These are phyloP conservation scores for Antrozous pallidus DNA, from an alignment of 2,797 vertebrate genomes.

Conservation along the genomic window DNA sequence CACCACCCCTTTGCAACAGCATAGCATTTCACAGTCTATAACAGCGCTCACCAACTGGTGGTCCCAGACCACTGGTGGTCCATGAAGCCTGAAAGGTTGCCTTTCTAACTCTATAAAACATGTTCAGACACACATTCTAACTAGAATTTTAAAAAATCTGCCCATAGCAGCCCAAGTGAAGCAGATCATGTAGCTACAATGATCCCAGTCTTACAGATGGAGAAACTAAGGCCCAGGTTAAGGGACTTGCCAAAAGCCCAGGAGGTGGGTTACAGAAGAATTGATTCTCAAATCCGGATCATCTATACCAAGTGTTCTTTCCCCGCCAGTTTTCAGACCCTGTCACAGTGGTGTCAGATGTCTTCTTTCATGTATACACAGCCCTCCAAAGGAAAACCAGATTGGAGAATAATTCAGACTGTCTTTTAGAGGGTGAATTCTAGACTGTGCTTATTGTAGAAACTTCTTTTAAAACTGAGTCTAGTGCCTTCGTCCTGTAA, in stretches of 20 bases:
- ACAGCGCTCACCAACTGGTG: too few relatives aligned
- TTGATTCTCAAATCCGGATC: neutral
- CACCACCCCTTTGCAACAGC: neutral
- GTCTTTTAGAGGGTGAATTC: neutral
- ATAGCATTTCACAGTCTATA: neutral
- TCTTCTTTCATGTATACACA: neutral
- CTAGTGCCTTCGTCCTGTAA: neutral
- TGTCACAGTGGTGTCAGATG: fast-evolving
- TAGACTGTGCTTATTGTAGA: neutral
- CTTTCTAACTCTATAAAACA: neutral
- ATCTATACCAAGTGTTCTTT: neutral
- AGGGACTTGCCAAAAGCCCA: neutral
- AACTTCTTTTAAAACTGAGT: neutral
- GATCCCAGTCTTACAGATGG: neutral
- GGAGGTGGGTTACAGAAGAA: neutral
- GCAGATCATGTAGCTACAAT: neutral
- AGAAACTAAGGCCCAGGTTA: neutral
- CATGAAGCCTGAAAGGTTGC: too few relatives aligned
- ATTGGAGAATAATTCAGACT: neutral
- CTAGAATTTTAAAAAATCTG: neutral
- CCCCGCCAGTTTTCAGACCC: neutral
- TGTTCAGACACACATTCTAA: neutral
- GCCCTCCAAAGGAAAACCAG: neutral
- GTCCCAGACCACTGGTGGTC: too few relatives aligned
- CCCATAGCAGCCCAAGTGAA: neutral